Percentiles rank a stretch among this genome's conserved stretches.
Evolutionary conservation across 2,113 vertebrate species (phyloP).

Genomic region (Pyrgilauda ruficollis): DNA sequence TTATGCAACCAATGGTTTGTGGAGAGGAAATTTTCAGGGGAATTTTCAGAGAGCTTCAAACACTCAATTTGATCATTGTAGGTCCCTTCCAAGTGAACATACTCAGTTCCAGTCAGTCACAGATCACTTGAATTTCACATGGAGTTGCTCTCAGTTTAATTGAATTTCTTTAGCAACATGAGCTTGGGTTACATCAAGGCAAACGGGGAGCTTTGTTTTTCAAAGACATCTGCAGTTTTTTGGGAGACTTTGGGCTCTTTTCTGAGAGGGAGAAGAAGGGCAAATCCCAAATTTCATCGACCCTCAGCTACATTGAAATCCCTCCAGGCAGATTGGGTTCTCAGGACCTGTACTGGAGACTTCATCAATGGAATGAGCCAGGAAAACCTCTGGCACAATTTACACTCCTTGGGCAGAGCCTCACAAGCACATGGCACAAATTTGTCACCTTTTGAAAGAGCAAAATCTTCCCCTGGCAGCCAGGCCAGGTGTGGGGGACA

Average conservation of each 20-base stretch:
- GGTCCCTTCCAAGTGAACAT: not conserved
- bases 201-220: not conserved
- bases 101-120: not conserved
- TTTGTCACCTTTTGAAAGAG: not conserved
- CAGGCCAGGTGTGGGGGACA: accelerated
- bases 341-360: not conserved
- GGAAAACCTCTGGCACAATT: not conserved
- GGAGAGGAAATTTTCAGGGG: not conserved
- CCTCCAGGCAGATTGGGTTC: not conserved
- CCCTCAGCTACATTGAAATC: not conserved
- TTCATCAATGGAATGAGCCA: not conserved
- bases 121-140: not conserved
- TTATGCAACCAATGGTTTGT: not conserved
- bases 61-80: not conserved
- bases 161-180: not conserved
- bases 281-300: accelerated
- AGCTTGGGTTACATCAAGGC: not conserved
- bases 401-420: not conserved
- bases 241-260: not conserved
- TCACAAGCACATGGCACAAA: not conserved
- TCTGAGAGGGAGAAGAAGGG: not conserved
- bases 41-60: not conserved
- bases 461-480: not conserved
- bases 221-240: not conserved
- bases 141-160: not conserved